Percentiles rank a stretch among this genome's conserved stretches.
These are phyloP conservation scores for Papilio polytes DNA, from an alignment of 1,140 invertebrate species.

Conservation along the genomic window DNA sequence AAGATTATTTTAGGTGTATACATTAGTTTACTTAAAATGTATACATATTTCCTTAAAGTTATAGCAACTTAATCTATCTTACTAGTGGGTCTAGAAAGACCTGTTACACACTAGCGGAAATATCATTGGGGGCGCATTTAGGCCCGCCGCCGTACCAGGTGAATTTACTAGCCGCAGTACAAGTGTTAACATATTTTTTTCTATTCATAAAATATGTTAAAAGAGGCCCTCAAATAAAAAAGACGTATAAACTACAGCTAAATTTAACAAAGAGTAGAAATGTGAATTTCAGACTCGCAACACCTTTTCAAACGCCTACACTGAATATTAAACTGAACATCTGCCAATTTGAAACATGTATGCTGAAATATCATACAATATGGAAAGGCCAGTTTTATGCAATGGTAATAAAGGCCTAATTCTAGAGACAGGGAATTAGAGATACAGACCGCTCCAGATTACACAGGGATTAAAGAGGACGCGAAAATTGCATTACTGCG, in stretches of 20 bases:
- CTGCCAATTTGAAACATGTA: constrained; percentile 5
- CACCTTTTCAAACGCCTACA: constrained; percentile 7
- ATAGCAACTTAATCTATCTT: too few relatives aligned
- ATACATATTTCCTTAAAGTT: too few relatives aligned
- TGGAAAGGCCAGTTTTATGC: not conserved
- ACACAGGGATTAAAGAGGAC: not conserved
- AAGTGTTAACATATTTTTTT: too few relatives aligned
- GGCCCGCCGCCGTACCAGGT: too few relatives aligned
- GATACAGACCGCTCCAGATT: not conserved
- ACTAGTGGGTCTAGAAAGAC: too few relatives aligned
- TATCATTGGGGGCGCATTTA: too few relatives aligned
- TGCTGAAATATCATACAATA: not conserved
- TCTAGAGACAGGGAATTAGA: not conserved
- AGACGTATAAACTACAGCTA: not conserved
- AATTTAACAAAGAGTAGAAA: constrained; percentile 20
- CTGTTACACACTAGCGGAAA: too few relatives aligned
- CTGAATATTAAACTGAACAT: constrained; percentile 20
- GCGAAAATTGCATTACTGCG: constrained; percentile 14
- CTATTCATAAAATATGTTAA: too few relatives aligned
- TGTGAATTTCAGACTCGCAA: not conserved
- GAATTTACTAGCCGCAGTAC: too few relatives aligned
- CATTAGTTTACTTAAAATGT: too few relatives aligned
- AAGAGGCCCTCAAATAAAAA: not conserved
- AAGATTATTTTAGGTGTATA: too few relatives aligned
- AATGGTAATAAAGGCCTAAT: constrained; percentile 3